Percentiles rank a stretch among this genome's conserved stretches.
Conservation (phyloP, 2,888 invertebrate genomes). For the Andrena praecox region DNA sequence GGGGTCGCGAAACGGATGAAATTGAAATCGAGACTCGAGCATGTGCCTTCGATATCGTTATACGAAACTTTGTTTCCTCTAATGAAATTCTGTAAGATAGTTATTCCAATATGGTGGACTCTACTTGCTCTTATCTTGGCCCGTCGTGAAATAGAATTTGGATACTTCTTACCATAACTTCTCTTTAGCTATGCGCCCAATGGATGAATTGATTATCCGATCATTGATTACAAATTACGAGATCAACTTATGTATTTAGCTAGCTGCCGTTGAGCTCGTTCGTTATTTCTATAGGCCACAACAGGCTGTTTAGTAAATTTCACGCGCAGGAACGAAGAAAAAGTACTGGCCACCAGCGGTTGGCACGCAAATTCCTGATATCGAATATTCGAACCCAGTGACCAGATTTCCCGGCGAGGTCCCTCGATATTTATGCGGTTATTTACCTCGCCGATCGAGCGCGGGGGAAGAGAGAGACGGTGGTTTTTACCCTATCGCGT, state of each 20-base stretch:
- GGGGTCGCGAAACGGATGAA: background rate
- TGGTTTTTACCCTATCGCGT: slow-evolving; percentile 13
- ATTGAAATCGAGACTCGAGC: background rate
- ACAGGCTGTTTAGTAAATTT: slow-evolving; percentile 35
- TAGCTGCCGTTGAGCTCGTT: slow-evolving; percentile 28
- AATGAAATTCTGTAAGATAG: background rate
- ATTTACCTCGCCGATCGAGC: slow-evolving; percentile 29
- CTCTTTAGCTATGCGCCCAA: background rate
- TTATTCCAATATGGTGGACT: background rate
- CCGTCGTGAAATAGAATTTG: background rate
- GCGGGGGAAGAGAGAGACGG: background rate
- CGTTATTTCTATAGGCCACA: slow-evolving; percentile 34
- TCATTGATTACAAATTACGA: slow-evolving; percentile 23
- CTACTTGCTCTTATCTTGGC: background rate
- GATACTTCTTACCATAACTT: background rate
- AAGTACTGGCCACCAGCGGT: slow-evolving; percentile 3
- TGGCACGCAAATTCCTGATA: slow-evolving; percentile 33
- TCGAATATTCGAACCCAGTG: slow-evolving; percentile 54
- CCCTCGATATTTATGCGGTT: slow-evolving; percentile 51
- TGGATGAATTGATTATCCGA: background rate
- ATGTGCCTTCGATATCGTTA: background rate
- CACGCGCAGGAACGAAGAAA: slow-evolving; percentile 23
- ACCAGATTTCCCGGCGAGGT: slow-evolving; percentile 36
- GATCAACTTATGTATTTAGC: slow-evolving; percentile 39
- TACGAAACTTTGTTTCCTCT: background rate